Base-by-base conservation (phyloP, 2,888 invertebrate species). In the Oxytorus armatus region DNA sequence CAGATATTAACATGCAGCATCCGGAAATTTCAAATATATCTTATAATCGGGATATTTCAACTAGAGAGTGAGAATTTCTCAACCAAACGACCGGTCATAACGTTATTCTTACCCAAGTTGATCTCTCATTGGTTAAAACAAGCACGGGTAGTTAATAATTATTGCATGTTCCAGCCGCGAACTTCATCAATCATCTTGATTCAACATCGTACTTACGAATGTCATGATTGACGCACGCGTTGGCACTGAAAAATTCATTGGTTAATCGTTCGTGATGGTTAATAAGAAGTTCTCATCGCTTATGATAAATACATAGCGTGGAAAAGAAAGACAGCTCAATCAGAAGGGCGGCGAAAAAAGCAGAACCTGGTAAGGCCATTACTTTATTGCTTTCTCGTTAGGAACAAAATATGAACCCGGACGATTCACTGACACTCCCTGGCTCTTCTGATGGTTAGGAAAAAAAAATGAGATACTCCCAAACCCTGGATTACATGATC, bases 381-480 rank as follows among this genome's bases (percentile, higher is more conserved):
- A 81, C 77, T 81, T 74, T 69, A 81, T 81, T 81, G 65, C 69
- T 77, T 77, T 59, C 69, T 77, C 57, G 65, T 77, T 47, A 49
- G 42, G 21, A 77, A 61, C 10, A 23, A 74, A 73, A 77, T n/a
- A n/a, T 51, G 63, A 73, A 73, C 23, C 42, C n/a, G n/a, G 59
- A 53, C 72, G 77, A 61, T 68, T 55, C 44, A 69, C 83, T 69
- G 81, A 83, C 75, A 81, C 81, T 81, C 81, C 81, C 79, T 78
- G 61, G 65, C 68, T 77, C 44, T 66, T 47, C 11, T 33, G 68
- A 73, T 69, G 66, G 68, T 68, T 53, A 14, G 63, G n/a, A 66
- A 39, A 74, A 79, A 65, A 29, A 74, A 77, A 69, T 69, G 70
- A 59, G 29, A 65, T 53, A 57, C 59, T 14, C 70, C 61, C 63